Base-by-base conservation (phyloP, 1,140 invertebrate genomes). In the Drosophila suzukii region DNA sequence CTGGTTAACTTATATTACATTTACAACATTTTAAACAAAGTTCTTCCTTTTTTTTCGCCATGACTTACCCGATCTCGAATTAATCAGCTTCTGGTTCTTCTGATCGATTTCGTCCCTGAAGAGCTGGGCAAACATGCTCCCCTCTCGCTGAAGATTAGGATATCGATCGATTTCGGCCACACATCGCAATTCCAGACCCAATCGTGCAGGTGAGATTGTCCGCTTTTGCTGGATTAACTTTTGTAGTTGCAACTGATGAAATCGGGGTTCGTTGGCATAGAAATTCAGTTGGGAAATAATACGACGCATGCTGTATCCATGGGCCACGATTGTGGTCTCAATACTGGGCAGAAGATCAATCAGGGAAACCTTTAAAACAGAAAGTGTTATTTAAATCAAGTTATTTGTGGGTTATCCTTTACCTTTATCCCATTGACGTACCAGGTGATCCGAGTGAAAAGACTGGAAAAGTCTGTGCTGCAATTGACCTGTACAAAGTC, bases 371-470 rank as follows among this genome's bases (percentile, higher is more conserved):
- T 90, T 15, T 1, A 13, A 41, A 12, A 6, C 1, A 30, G 4
- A 34, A n/a, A 2, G 13, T 8, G 24, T n/a, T 5, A 39, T 13
- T n/a, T 17, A n/a, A 17, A 34, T 13, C 0, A 3, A 2, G 0
- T 30, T 12, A 12, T 11, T 6, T 6, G 3, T 34, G 24, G 15
- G 11, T 20, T 15, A 15, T 6, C 1, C 11, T 75, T n/a, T 56
- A 94, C 93, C 93, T 93, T 93, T 39, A 93, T 89, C 39, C 93
- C 93, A 82, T 95, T 94, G 66, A 95, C 94, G 75, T 94, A 94
- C 94, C 94, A 95, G 58, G 93, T 93, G 51, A 95, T 93, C 41
- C 93, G 93, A 11, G 94, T 93, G n/a, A 93, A 93, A 15, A 94
- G 94, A 80, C 94, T 93, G 10, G 94, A 94, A 71, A 92, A 93